Conservation (phyloP, 2,888 invertebrate species). For the Xylota segnis region DNA sequence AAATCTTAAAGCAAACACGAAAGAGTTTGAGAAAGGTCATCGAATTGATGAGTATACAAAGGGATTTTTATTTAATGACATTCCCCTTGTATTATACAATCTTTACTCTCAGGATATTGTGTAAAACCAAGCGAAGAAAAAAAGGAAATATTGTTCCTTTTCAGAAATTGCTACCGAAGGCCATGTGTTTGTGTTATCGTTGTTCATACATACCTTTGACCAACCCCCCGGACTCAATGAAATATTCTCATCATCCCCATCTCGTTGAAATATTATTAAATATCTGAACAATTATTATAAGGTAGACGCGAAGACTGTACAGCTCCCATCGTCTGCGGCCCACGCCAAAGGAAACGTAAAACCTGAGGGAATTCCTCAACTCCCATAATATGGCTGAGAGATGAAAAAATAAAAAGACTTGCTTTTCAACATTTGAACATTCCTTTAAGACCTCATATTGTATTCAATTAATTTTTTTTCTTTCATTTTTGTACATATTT, state of each 20-base stretch:
- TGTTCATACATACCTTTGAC: background rate
- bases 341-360: background rate
- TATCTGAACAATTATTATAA: conserved; percentile 44
- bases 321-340: background rate
- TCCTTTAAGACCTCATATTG: conserved; percentile 31
- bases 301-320: conserved; percentile 22
- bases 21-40: too few relatives aligned
- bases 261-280: conserved; percentile 33
- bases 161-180: conserved; percentile 6
- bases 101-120: background rate
- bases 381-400: background rate
- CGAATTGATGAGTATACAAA: too few relatives aligned
- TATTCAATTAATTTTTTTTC: conserved; percentile 35
- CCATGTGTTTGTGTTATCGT: background rate
- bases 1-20: too few relatives aligned
- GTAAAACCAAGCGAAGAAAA: background rate
- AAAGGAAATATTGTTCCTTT: background rate
- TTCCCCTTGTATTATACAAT: background rate
- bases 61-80: too few relatives aligned
- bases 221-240: background rate
- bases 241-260: background rate
- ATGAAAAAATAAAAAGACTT: background rate
- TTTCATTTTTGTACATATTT: conserved; percentile 3
- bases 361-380: conserved; percentile 17
- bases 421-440: conserved; percentile 38